A percentile compares a stretch with the other conserved stretches of the same genome.
These are phyloP conservation scores for Drosophila lacicola DNA, from an alignment of 2,888 invertebrate genomes.

Conservation along the genomic window DNA sequence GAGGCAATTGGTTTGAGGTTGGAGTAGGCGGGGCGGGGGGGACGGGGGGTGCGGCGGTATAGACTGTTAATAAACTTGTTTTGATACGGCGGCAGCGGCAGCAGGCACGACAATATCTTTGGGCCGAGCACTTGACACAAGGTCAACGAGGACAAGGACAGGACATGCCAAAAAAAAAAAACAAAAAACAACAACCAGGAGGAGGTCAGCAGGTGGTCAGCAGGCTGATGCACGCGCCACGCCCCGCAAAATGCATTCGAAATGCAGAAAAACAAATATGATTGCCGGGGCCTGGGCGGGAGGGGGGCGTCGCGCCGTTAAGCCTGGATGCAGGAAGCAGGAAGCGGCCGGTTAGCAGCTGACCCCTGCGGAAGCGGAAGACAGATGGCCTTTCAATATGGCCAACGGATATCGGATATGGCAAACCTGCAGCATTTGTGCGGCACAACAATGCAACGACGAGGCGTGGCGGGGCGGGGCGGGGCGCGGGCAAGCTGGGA, in stretches of 20 bases:
- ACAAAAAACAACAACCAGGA: neutral
- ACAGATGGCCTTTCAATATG: constrained; percentile 47
- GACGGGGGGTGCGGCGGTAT: constrained; percentile 6
- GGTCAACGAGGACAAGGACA: constrained; percentile 71
- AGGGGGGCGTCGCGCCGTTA: neutral
- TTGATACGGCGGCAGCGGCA: constrained; percentile 51
- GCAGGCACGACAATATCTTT: constrained; percentile 41
- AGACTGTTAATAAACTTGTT: constrained; percentile 74
- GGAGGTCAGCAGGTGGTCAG: constrained; percentile 70
- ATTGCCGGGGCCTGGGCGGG: neutral
- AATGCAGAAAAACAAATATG: constrained; percentile 24
- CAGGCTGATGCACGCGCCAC: neutral
- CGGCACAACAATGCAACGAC: constrained; percentile 6
- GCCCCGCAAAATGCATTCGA: constrained; percentile 16
- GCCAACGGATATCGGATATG: constrained; percentile 61
- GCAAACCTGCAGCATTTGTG: constrained; percentile 45
- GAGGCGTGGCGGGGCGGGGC: neutral
- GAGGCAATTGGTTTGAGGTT: no score
- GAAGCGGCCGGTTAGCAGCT: constrained; percentile 30
- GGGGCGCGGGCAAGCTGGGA: constrained; percentile 1
- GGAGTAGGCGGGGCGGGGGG: neutral
- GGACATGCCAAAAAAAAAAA: constrained; percentile 14
- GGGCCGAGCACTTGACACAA: constrained; percentile 54
- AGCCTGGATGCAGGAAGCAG: constrained; percentile 37
- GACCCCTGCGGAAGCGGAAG: constrained; percentile 67